Conservation (phyloP, 1,140 invertebrate genomes). For the Araneus ventricosus region DNA sequence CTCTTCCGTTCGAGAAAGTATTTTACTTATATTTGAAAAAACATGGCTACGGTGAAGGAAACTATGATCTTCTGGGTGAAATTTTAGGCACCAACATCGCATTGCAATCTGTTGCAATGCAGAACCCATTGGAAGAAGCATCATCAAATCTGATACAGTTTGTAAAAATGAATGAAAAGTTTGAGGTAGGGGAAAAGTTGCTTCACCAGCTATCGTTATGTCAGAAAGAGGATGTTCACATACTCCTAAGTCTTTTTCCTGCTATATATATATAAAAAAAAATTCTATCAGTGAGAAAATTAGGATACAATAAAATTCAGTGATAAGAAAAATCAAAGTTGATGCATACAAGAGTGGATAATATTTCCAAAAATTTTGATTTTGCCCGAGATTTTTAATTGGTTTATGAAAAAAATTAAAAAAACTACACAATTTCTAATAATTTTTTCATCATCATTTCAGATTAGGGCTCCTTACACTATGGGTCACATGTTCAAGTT, state of each 20-base stretch:
- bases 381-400: too few species aligned
- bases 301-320: background rate
- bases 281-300: background rate
- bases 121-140: conserved; percentile 92
- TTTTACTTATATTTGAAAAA: conserved; percentile 97
- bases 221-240: conserved; percentile 91
- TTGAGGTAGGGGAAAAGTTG: conserved; percentile 88
- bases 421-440: too few species aligned
- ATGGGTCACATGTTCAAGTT: too few species aligned
- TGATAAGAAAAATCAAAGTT: background rate
- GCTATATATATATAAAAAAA: conserved; percentile 55
- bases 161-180: conserved; percentile 94
- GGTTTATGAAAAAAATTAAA: too few species aligned
- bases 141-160: conserved; percentile 95
- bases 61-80: conserved; percentile 92
- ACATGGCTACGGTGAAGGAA: conserved; percentile 96
- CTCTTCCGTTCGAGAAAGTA: conserved; percentile 95
- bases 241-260: conserved; percentile 80
- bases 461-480: too few species aligned
- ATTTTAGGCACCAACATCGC: conserved; percentile 94
- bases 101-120: conserved; percentile 94
- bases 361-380: too few species aligned
- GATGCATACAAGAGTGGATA: too few species aligned
- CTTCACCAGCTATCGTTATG: conserved; percentile 88
- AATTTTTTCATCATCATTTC: too few species aligned